Evolutionary conservation across 2,797 vertebrate genomes (phyloP), one percentile per base, ranked within the genome.

Genomic region (Thripadectes ignobilis): DNA sequence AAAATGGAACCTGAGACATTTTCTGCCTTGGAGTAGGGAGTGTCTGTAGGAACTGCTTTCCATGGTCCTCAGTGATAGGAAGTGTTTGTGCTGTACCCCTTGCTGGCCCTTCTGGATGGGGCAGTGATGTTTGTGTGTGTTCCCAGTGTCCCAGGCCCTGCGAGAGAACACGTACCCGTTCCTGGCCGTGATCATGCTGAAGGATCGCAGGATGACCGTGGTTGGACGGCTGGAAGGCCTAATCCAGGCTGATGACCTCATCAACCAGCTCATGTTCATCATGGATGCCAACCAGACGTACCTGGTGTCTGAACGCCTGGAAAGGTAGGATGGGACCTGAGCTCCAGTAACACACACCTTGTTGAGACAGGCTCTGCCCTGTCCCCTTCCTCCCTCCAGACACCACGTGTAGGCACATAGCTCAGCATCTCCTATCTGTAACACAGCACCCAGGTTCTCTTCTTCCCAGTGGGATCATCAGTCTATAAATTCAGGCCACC

Each of bases 231-330:
- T 99, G 22, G 99, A 99, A 96, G 99, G 99, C 54, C 98, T 99
- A 93, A 99, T 99, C 88, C 99, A 99, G 97, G 98, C 99, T 12
- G 99, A 99, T 94, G 99, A 99, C 98, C 97, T 99, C 95, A 98
- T 99, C 97, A 99, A 99, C 93, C 99, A 99, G 93, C 98, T 99
- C 88, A 99, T 98, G 39, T 99, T 99, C 96, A 99, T 99, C 97
- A 99, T 99, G 98, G 99, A 99, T 76, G 99, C 99, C 97, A 99
- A 99, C 97, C 99, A 99, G 98, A 99, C 99, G 3, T 99, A 99
- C 96, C 97, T 99, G 97, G 98, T 99, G 96, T 99, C 99, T 1
- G 99, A 99, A 96, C 99, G 99, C 77, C 97, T 99, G 51, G 99
- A 99, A 97, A 98, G 99, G 99, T 99, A 98, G 24, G 82, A 24